Base-by-base conservation (phyloP, 2,888 invertebrate genomes). In the Kryphioiulus occultus region DNA sequence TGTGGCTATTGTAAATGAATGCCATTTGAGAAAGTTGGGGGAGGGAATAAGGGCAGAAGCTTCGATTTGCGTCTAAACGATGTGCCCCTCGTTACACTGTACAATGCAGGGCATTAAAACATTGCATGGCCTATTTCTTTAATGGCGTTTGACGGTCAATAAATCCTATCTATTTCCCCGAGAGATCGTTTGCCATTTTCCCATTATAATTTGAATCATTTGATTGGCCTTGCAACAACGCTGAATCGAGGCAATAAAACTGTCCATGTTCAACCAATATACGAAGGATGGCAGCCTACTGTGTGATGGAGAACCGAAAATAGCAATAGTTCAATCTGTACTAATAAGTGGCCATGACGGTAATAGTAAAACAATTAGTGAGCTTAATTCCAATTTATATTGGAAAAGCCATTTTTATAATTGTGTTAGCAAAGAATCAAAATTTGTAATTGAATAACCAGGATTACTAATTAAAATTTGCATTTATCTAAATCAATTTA, bases 151-250 rank as follows among this genome's bases (percentile, higher is more conserved):
- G 86, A 86, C 59, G 86, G 86, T 35, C 86, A 86, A 86, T 86
- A 86, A 86, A 86, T 86, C 47, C 35, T 47, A 35, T 68, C 53
- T 44, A 47, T 68, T 68, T 39, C 44, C 86, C 42, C 35, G 86
- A 32, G 86, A 86, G 86, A 86, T 59, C 68, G 68, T 86, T 86
- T 86, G 68, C 53, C 59, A 86, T 78, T 47, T 86, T 86, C 86
- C 26, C 68, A 35, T 86, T 86, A 86, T 86, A 86, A 86, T 86
- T 86, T 86, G 86, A 86, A 86, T 86, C 86, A 86, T 86, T 86
- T 86, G 78, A 86, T 86, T 86, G 68, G 53, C 86, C 32, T 68
- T 26, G 26, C 26, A 26, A 68, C 26, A 12, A 68, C 86, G 59
- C n/a, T 35, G 35, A 68, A 68, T 68, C 22, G 68, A 68, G 78